A percentile compares a stretch with the other conserved stretches of the same genome.
These are phyloP conservation scores for Pogonomyrmex californicus DNA, from an alignment of 1,140 invertebrate genomes.

Conservation along the genomic window DNA sequence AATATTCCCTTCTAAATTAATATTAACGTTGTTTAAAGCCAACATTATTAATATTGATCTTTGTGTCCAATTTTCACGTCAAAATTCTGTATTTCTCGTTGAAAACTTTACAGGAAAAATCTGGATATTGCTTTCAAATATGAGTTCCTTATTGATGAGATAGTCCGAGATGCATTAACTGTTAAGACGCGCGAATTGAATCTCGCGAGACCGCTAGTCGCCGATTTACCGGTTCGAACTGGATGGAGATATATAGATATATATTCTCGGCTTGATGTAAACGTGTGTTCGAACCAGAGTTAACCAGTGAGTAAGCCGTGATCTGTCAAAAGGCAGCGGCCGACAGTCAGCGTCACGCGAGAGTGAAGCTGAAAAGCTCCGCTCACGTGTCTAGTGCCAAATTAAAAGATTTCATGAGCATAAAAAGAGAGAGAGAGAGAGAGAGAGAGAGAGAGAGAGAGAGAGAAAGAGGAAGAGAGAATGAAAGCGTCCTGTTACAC, in stretches of 20 bases:
- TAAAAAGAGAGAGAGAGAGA: background rate
- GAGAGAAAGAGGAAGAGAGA: too few relatives aligned
- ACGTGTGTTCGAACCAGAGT: constrained; percentile 34
- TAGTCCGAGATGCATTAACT: constrained; percentile 47
- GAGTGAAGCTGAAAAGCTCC: background rate
- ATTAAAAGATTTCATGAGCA: background rate
- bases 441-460: background rate
- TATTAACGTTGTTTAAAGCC: background rate
- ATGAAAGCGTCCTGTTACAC: background rate
- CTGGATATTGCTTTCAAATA: background rate
- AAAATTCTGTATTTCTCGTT: background rate
- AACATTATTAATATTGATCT: constrained; percentile 1
- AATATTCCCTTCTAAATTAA: background rate
- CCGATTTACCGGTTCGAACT: constrained; percentile 78
- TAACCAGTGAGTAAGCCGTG: constrained; percentile 33
- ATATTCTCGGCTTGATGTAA: background rate
- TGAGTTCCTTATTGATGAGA: constrained; percentile 49
- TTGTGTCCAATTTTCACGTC: background rate
- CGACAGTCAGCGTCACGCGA: background rate
- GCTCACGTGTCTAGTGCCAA: background rate
- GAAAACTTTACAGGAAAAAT: background rate
- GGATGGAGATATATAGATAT: constrained; percentile 47
- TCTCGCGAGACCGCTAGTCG: constrained; percentile 75
- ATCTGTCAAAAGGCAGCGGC: constrained; percentile 23
- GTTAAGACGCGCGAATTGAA: constrained; percentile 54